Base-by-base conservation (phyloP, 2,113 vertebrate species). In the Gobius niger region DNA sequence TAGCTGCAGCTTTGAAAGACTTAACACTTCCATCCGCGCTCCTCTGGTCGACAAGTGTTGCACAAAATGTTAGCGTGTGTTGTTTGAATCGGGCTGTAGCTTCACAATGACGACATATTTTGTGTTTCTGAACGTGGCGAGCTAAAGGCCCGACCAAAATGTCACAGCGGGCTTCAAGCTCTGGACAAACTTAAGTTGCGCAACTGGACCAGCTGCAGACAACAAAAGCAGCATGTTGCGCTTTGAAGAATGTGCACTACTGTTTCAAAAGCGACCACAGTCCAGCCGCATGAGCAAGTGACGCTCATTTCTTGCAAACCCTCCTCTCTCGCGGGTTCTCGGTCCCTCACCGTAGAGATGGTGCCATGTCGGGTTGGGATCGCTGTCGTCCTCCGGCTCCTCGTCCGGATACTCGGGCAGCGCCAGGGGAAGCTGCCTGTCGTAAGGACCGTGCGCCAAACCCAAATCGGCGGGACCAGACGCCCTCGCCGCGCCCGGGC, bases 351-450 rank as follows among this genome's bases (percentile, higher is more conserved):
- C 91, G n/a, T 90, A 90, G 3, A 90, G 70, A 44, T 72, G 67
- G 9, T 90, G 87, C 92, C 91, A 93, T 51, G 86, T 81, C 9
- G 90, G 85, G 77, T 90, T 78, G 8, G 84, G 74, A 63, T 90
- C 80, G 13, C 73, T 60, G 62, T 87, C 70, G 7, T 82, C 72
- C 47, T 90, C 90, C 74, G 87, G 90, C 60, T 88, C 83, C 70
- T 87, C 66, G 14, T 92, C 90, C 68, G 77, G 77, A 73, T 81
- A 68, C 62, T 91, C 88, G 42, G 88, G 90, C 59, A 90, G 77
- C 1, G 83, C 73, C 52, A 90, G 81, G 63, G 90, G 88, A 59
- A 84, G 78, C 63, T 86, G 82, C 14, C 81, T 79, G 56, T 90
- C 85, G 72, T 88, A 80, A 69, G 77, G 87, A 19, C 77, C 78